Percentiles rank a stretch among this genome's conserved stretches.
These are phyloP conservation scores for Hetaerina titia DNA, from an alignment of 2,888 invertebrate species.

Conservation along the genomic window DNA sequence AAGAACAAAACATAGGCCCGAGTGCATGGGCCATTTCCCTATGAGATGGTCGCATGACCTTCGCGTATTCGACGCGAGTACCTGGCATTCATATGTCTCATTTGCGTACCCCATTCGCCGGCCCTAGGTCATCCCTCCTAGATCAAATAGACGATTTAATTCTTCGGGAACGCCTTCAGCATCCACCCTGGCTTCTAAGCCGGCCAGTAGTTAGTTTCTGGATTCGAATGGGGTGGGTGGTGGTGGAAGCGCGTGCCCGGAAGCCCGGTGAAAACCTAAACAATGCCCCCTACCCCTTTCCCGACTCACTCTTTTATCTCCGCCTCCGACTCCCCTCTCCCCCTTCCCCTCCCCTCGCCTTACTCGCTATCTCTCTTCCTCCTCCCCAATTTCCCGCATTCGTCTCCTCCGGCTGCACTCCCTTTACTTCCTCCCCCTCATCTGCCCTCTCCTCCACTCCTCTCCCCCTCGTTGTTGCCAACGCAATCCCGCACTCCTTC, in stretches of 20 bases:
- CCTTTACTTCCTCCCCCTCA: not conserved
- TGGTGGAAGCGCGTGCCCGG: not conserved
- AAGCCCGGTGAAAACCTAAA: not conserved
- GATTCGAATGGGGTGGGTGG: not conserved
- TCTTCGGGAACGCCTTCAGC: too few relatives aligned
- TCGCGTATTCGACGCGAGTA: not conserved
- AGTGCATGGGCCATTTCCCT: not conserved
- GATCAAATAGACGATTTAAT: not conserved
- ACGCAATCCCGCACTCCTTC: not conserved
- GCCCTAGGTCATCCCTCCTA: not conserved
- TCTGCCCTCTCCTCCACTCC: not conserved
- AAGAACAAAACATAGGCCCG: not conserved
- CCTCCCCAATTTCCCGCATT: not conserved
- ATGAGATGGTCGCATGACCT: not conserved
- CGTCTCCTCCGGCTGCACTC: not conserved
- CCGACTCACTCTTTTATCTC: not conserved
- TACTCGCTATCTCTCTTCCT: not conserved
- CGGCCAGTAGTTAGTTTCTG: not conserved
- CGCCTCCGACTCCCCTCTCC: not conserved
- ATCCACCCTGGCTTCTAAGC: too few relatives aligned
- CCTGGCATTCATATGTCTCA: not conserved
- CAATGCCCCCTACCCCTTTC: not conserved
- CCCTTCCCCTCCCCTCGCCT: not conserved
- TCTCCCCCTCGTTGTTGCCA: not conserved
- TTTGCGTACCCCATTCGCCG: not conserved